phyloP scores from a whole-genome alignment of 2,113 vertebrate genomes.

The Melanerpes aurifrons region DNA sequence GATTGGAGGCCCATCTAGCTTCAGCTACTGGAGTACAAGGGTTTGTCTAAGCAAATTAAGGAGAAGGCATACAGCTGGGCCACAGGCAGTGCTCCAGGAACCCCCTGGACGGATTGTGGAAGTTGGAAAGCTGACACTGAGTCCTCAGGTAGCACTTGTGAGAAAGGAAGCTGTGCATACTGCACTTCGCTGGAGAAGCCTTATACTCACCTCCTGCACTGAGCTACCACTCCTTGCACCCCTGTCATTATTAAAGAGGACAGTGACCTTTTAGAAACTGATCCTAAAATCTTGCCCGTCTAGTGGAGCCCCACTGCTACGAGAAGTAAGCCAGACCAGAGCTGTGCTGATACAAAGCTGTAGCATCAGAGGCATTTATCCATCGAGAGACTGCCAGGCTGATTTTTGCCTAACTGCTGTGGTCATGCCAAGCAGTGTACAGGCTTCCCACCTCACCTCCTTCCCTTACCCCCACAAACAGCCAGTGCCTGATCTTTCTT shows the following conservation, averaged over 20 bases:
- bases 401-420: neutral
- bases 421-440: neutral
- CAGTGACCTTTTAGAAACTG: neutral
- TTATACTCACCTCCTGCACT: neutral
- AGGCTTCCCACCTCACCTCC: neutral
- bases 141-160: neutral
- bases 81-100: neutral
- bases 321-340: neutral
- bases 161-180: neutral
- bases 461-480: neutral
- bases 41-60: neutral
- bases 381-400: neutral
- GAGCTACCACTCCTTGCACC: neutral
- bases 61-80: neutral
- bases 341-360: neutral
- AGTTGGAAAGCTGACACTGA: neutral
- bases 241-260: neutral
- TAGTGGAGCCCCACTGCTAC: accelerated
- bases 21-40: neutral
- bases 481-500: neutral
- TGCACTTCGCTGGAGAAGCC: neutral
- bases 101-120: accelerated
- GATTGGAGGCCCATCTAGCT: neutral
- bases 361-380: accelerated
- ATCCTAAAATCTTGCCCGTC: neutral